Conservation (phyloP, 2,888 invertebrate genomes). For the Clivina fossor region DNA sequence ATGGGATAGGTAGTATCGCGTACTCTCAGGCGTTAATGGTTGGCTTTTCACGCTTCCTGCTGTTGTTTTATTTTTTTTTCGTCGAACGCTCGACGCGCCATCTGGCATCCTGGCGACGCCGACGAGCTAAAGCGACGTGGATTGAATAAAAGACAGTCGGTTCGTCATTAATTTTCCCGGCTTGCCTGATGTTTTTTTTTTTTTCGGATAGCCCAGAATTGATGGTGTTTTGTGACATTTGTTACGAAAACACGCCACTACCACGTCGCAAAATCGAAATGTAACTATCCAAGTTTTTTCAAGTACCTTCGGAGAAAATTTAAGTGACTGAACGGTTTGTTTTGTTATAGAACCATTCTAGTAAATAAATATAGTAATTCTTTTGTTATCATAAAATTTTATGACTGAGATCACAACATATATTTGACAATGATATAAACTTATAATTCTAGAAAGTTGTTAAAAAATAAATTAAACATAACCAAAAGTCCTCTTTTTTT, state of each 20-base stretch:
- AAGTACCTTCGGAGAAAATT: no score
- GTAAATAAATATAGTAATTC: no score
- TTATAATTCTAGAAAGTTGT: no score
- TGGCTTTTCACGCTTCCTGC: constrained; percentile 5
- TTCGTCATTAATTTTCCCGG: constrained; percentile 32
- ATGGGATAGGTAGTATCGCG: constrained; percentile 8
- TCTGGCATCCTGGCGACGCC: constrained; percentile 19
- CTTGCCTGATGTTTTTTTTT: constrained; percentile 27
- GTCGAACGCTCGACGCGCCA: constrained; percentile 11
- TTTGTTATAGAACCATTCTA: no score
- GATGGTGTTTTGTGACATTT: constrained; percentile 34
- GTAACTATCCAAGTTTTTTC: constrained; percentile 9
- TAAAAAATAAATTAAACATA: no score
- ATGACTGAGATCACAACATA: no score
- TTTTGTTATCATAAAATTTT: no score
- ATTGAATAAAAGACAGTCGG: constrained; percentile 33
- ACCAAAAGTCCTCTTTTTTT: no score
- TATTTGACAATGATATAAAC: no score
- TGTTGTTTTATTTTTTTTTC: constrained; percentile 25
- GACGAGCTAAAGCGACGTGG: constrained; percentile 30
- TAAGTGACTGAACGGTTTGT: constrained; percentile 10
- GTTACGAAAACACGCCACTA: constrained; percentile 29
- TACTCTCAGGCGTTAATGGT: constrained; percentile 6
- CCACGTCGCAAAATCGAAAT: constrained; percentile 17
- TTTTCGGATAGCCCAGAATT: constrained; percentile 31